Evolutionary conservation across 2,888 invertebrate species (phyloP), one percentile per base, ranked within the genome.

Genomic region (Dermolepida albohirtum): DNA sequence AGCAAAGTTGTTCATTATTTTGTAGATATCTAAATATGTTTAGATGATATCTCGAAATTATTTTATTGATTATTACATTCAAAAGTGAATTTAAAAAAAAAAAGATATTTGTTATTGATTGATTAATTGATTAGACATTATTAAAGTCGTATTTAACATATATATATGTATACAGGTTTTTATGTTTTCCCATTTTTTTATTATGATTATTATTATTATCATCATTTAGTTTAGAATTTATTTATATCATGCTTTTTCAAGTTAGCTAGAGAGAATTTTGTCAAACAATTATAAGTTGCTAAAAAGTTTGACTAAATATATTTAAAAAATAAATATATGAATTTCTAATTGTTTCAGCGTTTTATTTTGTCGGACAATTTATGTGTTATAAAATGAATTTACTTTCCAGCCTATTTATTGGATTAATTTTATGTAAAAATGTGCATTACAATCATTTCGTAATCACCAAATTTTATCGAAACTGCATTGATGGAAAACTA

Each of bases 251-350:
- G 55, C 55, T 55, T 55, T 55, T 55, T 55, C 49, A 55, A 16
- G 8, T 40, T 55, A 55, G 55, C 41, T 55, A 55, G 55, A 64
- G 49, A 54, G 22, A 55, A 27, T 66, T n/a, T 62, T 55, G 68
- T 68, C 68, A 68, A 64, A 68, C 68, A 52, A 64, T 64, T 68
- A 68, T 68, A 68, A 64, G 68, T 68, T 68, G 49, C 51, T 64
- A 47, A 52, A 63, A 44, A 29, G 66, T 66, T 66, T 66, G 66
- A 66, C 65, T 44, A 54, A 55, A 55, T 12, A 49, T 49, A 49
- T 22, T 34, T 64, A 64, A 62, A 47, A 47, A n/a, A 62, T 39
- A 49, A 62, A 62, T 62, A 62, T 62, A 62, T 62, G 59, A 62
- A 62, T 62, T 62, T 62, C 29, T 62, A 62, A 62, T 62, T 62